These are phyloP conservation scores for Rhorus exstirpatorius DNA, from an alignment of 2,888 invertebrate genomes.

Conservation along the genomic window DNA sequence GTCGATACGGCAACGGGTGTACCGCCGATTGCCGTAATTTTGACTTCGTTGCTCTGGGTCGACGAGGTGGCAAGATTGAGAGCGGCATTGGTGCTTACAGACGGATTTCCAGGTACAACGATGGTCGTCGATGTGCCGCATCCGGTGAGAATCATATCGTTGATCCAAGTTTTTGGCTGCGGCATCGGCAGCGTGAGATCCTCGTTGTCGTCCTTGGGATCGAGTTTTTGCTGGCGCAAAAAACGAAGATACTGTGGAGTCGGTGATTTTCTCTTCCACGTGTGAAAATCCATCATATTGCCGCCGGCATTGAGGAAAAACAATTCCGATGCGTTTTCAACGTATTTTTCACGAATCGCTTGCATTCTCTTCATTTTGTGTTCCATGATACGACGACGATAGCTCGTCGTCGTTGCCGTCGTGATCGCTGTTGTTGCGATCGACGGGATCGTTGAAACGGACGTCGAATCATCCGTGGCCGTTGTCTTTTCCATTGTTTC, in stretches of 20 bases:
- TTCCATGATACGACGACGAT: constrained; percentile 90
- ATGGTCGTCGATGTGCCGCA: constrained; percentile 49
- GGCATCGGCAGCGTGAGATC: constrained; percentile 82
- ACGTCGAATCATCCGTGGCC: constrained; percentile 63
- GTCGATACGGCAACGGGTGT: constrained; percentile 89
- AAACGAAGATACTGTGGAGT: constrained; percentile 92
- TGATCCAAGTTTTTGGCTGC: constrained; percentile 57
- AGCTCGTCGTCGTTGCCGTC: constrained; percentile 70
- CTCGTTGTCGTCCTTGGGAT: constrained; percentile 88
- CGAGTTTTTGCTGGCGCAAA: constrained; percentile 91
- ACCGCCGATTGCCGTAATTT: constrained; percentile 88
- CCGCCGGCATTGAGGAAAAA: constrained; percentile 95
- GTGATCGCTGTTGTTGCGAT: constrained; percentile 37
- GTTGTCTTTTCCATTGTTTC: constrained; percentile 84
- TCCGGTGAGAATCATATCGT: constrained; percentile 71
- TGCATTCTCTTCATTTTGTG: constrained; percentile 91
- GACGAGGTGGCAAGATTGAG: constrained; percentile 65
- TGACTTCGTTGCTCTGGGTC: constrained; percentile 87
- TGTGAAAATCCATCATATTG: constrained; percentile 95
- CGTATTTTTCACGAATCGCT: constrained; percentile 91
- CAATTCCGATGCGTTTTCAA: constrained; percentile 93
- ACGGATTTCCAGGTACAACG: constrained; percentile 48
- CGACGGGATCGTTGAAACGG: constrained; percentile 43
- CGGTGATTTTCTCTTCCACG: constrained; percentile 94
- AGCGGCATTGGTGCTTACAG: constrained; percentile 17